These are phyloP conservation scores for Drosophila fuyamai DNA, from an alignment of 1,140 invertebrate genomes.

Conservation along the genomic window DNA sequence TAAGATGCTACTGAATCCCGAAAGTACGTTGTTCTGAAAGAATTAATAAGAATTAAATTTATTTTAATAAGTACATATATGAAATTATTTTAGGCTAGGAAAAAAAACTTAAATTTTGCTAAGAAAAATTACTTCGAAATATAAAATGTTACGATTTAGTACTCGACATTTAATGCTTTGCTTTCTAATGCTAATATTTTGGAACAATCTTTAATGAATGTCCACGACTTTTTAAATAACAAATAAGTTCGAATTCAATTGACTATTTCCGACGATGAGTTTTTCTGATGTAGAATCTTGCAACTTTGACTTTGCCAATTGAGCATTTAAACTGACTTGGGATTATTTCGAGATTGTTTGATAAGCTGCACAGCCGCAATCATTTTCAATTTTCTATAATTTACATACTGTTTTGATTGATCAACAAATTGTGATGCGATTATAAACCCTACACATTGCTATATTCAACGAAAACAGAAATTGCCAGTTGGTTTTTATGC, in stretches of 20 bases:
- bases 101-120: background rate
- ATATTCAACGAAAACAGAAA: background rate
- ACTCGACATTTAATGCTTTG: background rate
- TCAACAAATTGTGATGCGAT: slow-evolving; percentile 6
- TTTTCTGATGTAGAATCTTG: too few species aligned
- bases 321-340: background rate
- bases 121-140: too few species aligned
- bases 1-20: background rate
- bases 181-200: background rate
- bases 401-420: slow-evolving; percentile 21
- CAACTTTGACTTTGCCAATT: slow-evolving; percentile 4
- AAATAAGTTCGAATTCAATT: too few species aligned
- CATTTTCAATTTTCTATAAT: slow-evolving; percentile 26
- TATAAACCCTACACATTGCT: background rate
- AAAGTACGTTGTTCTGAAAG: slow-evolving; percentile 15
- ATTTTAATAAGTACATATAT: background rate
- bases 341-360: slow-evolving; percentile 13
- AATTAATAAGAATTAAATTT: background rate
- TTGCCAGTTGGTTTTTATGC: background rate
- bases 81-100: background rate
- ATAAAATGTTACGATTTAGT: background rate
- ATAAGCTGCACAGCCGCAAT: slow-evolving; percentile 7
- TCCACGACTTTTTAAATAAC: too few species aligned
- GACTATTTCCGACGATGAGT: too few species aligned
- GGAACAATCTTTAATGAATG: too few species aligned